phyloP scores from a whole-genome alignment of 2,113 vertebrate species.

The Podarcis muralis region DNA sequence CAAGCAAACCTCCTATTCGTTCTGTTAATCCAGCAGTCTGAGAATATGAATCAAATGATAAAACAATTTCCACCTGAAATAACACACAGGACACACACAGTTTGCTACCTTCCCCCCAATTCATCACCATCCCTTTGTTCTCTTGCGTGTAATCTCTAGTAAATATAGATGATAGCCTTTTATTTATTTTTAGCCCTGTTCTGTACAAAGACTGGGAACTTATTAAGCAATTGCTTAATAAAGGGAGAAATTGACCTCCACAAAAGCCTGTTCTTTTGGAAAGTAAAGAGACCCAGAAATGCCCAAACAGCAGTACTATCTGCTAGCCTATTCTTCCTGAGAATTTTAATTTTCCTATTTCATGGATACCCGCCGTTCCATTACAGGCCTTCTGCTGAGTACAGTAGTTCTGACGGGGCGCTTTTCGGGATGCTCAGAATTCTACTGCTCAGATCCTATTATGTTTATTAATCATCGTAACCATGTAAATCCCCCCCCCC shows the following conservation, averaged over 20 bases:
- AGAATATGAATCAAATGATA: conserved; percentile 7
- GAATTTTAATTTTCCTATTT: not conserved
- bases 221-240: not conserved
- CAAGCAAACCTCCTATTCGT: not conserved
- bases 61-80: conserved; percentile 20
- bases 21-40: not conserved
- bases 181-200: conserved; percentile 30
- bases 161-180: not conserved
- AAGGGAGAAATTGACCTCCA: conserved; percentile 1
- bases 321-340: not conserved
- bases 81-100: not conserved
- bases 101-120: conserved; percentile 3
- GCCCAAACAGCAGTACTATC: not conserved
- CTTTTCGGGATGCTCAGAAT: conserved; percentile 20
- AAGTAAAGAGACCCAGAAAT: not conserved
- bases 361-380: not conserved
- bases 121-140: conserved; percentile 14
- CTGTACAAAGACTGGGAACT: not conserved
- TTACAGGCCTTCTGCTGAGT: conserved; percentile 6
- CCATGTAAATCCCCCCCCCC: conserved; percentile 31
- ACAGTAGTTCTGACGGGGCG: not conserved
- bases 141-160: not conserved
- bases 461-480: conserved; percentile 41
- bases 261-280: conserved; percentile 21
- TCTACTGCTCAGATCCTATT: conserved; percentile 3